Conservation (phyloP, 2,888 invertebrate genomes). For the Balanococcus diminutus region DNA sequence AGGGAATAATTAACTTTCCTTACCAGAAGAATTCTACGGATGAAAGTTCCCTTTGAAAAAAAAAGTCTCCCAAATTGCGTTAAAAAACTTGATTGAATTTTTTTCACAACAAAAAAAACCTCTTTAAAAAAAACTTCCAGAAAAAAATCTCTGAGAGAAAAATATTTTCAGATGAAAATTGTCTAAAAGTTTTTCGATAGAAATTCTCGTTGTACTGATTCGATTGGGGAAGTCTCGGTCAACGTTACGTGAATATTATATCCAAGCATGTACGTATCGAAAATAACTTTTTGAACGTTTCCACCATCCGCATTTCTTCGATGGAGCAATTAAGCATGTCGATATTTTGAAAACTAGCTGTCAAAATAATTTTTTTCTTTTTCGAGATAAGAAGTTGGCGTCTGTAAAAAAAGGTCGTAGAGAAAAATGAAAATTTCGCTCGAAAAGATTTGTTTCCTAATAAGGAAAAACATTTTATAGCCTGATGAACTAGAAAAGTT, state of each 20-base stretch:
- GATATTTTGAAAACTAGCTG: neutral
- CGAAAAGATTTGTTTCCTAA: conserved; percentile 19
- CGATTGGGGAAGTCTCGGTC: neutral
- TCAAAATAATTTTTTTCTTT: neutral
- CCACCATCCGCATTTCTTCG: neutral
- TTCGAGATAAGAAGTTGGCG: neutral
- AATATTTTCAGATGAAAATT: no score
- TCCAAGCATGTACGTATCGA: neutral
- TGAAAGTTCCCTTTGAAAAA: no score
- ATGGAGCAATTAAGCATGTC: neutral
- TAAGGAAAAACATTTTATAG: conserved; percentile 34
- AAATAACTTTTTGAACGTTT: neutral
- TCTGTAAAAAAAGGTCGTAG: neutral
- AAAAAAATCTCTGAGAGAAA: no score
- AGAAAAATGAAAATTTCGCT: conserved; percentile 25
- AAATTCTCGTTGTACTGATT: no score
- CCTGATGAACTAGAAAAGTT: conserved; percentile 24
- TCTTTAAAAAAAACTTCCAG: no score
- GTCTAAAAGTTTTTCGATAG: no score
- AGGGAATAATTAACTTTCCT: no score
- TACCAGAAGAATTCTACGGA: no score
- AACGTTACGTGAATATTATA: neutral
- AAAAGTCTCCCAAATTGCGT: no score
- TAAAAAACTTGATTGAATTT: no score
- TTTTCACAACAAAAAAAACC: no score